Evolutionary conservation across 2,113 vertebrate species (phyloP).

Genomic region (Megalops atlanticus): DNA sequence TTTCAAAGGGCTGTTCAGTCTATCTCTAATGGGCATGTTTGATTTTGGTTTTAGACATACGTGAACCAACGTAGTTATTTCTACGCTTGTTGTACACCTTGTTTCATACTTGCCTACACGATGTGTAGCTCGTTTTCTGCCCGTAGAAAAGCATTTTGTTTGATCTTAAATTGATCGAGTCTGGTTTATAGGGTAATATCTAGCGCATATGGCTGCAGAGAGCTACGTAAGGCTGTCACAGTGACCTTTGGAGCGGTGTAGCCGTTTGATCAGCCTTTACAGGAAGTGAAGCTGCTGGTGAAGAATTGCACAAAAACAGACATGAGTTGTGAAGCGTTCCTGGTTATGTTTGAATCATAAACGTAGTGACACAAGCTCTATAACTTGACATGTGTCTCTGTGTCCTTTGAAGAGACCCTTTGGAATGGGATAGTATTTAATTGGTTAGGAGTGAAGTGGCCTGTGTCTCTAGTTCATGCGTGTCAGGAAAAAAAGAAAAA

Average conservation of each 20-base stretch:
- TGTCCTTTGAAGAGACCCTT: neutral
- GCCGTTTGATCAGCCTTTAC: neutral
- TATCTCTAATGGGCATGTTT: neutral
- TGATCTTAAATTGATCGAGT: neutral
- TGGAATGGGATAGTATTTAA: neutral
- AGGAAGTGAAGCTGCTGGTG: constrained; percentile 1
- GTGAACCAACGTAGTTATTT: neutral
- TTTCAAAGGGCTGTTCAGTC: neutral
- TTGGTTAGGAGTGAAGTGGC: no score
- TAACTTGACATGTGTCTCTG: neutral
- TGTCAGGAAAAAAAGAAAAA: no score
- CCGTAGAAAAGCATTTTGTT: neutral
- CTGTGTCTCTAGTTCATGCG: no score
- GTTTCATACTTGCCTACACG: neutral
- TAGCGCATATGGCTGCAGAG: neutral
- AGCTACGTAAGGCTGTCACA: neutral
- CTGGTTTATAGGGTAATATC: neutral
- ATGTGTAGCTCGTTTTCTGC: neutral
- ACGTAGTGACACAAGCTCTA: neutral
- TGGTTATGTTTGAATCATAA: neutral
- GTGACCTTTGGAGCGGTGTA: constrained; percentile 35
- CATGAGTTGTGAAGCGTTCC: neutral
- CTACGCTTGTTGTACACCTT: neutral
- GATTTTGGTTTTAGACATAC: neutral
- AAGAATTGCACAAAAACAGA: neutral